A percentile compares a stretch with the other conserved stretches of the same genome.
Conservation (phyloP, 2,797 vertebrate species). For the Cossypha heuglini region DNA sequence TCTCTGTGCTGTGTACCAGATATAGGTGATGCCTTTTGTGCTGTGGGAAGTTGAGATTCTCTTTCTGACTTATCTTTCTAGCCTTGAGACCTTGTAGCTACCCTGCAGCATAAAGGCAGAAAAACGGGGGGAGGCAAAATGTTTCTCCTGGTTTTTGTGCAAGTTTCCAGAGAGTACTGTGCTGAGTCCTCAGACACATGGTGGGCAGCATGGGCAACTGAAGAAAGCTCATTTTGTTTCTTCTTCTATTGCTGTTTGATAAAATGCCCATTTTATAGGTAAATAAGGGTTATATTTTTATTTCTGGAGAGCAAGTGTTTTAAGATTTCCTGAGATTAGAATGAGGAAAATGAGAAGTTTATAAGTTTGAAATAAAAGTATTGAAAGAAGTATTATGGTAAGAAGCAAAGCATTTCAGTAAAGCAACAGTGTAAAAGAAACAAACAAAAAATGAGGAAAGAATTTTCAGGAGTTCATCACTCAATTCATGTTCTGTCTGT, state of each 20-base stretch:
- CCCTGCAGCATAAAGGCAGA: background rate
- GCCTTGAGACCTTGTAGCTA: background rate
- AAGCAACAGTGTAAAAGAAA: background rate
- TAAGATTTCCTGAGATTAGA: background rate
- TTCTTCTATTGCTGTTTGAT: background rate
- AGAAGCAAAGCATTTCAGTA: background rate
- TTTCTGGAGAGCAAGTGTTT: background rate
- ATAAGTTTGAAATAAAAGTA: background rate
- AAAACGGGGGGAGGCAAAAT: background rate
- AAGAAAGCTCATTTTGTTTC: background rate
- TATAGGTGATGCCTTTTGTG: background rate
- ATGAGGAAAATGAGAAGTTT: background rate
- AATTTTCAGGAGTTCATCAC: background rate
- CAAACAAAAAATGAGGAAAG: background rate
- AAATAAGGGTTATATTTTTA: background rate
- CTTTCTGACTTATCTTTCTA: background rate
- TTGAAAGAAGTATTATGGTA: background rate
- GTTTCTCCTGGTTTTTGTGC: background rate
- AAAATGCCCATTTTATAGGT: background rate
- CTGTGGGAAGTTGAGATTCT: background rate
- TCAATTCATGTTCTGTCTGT: background rate
- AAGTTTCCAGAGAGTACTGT: background rate
- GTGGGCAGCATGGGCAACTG: background rate
- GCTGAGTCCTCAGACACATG: background rate
- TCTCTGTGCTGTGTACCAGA: background rate